phyloP scores from a whole-genome alignment of 2,888 invertebrate species.

The Rotaria socialis region DNA sequence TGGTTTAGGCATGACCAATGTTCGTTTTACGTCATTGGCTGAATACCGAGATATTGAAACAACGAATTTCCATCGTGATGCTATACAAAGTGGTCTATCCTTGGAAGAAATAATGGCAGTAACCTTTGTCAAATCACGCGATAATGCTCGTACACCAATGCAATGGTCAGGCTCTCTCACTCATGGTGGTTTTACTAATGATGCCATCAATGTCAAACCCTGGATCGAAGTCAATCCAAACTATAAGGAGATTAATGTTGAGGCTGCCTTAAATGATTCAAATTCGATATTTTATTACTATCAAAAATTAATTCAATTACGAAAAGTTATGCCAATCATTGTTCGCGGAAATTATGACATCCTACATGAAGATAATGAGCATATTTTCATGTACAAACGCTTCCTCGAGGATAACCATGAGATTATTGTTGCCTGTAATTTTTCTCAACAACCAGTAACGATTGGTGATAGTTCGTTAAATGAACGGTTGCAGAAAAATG shows the following conservation, averaged over 20 bases:
- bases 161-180: neutral
- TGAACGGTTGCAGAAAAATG: neutral
- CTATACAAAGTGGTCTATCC: neutral
- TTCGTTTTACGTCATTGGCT: neutral
- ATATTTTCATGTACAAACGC: conserved; percentile 25
- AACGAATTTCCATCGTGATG: neutral
- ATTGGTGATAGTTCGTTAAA: neutral
- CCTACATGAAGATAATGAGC: neutral
- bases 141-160: conserved; percentile 26
- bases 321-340: neutral
- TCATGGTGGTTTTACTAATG: conserved; percentile 30
- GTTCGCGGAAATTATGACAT: neutral
- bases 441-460: neutral
- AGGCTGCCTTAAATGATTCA: neutral
- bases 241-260: conserved; percentile 31
- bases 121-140: neutral
- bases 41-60: conserved; percentile 35
- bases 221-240: conserved; percentile 12
- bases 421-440: neutral
- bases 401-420: neutral
- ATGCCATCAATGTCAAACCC: neutral
- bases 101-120: neutral
- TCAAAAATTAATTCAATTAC: neutral
- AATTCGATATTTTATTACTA: conserved; percentile 19
- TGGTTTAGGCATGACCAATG: conserved; percentile 6